Conservation (phyloP, 2,888 invertebrate genomes). For the Pediacus dermestoides region DNA sequence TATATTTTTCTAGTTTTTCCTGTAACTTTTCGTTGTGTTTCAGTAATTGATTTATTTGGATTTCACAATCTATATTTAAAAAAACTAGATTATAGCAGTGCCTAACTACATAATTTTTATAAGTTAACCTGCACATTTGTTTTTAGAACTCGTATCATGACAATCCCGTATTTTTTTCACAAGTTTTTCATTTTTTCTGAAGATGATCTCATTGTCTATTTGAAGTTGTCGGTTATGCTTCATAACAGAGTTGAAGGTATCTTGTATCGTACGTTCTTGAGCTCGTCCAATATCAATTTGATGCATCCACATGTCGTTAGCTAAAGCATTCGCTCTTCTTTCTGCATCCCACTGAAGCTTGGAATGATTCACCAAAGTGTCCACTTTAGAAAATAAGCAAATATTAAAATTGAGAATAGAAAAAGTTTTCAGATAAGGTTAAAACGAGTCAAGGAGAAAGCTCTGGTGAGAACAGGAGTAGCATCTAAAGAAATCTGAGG, state of each 20-base stretch:
- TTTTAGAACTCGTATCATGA: slow-evolving; percentile 15
- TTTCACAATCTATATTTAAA: slow-evolving; percentile 20
- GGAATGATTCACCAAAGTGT: slow-evolving; percentile 31
- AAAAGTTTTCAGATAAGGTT: no score
- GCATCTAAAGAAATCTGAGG: no score
- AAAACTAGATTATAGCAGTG: no score
- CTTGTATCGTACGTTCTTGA: slow-evolving; percentile 36
- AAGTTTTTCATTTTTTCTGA: slow-evolving; percentile 29
- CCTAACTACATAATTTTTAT: no score
- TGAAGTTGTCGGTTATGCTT: slow-evolving; percentile 42
- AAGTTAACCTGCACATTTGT: slow-evolving; percentile 10
- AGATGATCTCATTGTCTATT: slow-evolving; percentile 38
- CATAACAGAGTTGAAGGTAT: slow-evolving; percentile 34
- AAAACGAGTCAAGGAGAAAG: no score
- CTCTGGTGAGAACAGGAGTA: no score
- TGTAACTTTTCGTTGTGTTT: slow-evolving; percentile 41
- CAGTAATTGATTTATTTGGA: slow-evolving; percentile 29
- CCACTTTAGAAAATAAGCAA: slow-evolving; percentile 29
- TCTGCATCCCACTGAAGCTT: slow-evolving; percentile 38
- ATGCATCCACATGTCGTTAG: slow-evolving; percentile 40
- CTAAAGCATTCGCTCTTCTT: slow-evolving; percentile 32
- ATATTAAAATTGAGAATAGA: neutral
- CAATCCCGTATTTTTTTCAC: slow-evolving; percentile 20
- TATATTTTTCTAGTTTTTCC: slow-evolving; percentile 28
- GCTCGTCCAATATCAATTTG: slow-evolving; percentile 37